Evolutionary conservation across 2,797 vertebrate genomes (phyloP).

Genomic region (Echeneis naucrates): DNA sequence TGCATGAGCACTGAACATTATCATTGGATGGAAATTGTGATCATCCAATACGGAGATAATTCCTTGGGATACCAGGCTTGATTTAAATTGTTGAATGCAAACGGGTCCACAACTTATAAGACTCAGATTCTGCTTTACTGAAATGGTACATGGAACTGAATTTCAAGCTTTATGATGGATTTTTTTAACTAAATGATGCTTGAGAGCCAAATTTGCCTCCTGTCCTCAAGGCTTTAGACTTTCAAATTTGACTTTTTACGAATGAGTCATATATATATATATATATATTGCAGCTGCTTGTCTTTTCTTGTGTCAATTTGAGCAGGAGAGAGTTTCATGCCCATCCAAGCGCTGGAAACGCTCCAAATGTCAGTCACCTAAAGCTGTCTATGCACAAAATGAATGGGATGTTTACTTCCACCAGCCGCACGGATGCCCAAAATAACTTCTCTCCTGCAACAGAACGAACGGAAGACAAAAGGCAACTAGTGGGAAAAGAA

Average conservation of each 20-base stretch:
- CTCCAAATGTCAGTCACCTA: not conserved
- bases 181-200: not conserved
- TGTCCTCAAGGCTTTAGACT: not conserved
- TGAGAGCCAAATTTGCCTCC: not conserved
- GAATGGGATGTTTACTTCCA: constrained; percentile 2
- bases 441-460: not conserved
- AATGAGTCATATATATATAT: not conserved
- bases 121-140: no score
- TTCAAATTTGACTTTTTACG: not conserved
- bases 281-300: not conserved
- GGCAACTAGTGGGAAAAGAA: not conserved
- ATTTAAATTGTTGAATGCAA: no score
- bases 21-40: no score
- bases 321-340: not conserved
- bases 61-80: no score
- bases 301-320: not conserved
- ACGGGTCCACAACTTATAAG: no score
- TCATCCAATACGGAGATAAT: no score
- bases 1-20: not conserved
- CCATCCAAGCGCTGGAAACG: not conserved
- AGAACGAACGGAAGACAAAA: constrained; percentile 7
- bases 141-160: no score
- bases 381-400: not conserved
- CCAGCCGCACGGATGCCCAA: not conserved
- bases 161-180: not conserved